Conservation (phyloP, 2,113 vertebrate genomes). For the Ahaetulla prasina region DNA sequence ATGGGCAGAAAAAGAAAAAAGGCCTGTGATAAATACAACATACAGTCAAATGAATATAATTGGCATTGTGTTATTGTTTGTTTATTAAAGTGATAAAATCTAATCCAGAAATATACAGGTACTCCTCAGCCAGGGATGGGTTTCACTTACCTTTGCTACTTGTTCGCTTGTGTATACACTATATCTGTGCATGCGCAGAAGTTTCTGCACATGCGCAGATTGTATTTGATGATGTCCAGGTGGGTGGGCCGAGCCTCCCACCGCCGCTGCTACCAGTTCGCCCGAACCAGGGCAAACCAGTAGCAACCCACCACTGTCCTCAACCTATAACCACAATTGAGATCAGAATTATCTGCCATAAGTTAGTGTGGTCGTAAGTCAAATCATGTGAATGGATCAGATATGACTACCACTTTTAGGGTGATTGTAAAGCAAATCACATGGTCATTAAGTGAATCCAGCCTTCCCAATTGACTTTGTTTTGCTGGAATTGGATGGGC, state of each 20-base stretch:
- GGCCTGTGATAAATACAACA: not conserved
- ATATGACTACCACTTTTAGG: not conserved
- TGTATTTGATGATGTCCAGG: too few relatives aligned
- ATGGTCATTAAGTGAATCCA: not conserved
- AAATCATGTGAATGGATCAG: not conserved
- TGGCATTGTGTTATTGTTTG: not conserved
- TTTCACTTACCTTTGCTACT: too few relatives aligned
- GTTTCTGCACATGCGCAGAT: too few relatives aligned
- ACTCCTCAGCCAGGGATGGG: too few relatives aligned
- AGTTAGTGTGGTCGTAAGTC: not conserved
- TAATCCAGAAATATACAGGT: not conserved
- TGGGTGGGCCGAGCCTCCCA: too few relatives aligned
- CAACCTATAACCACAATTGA: not conserved
- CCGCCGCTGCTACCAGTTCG: too few relatives aligned
- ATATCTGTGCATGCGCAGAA: too few relatives aligned
- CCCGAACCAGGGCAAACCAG: too few relatives aligned
- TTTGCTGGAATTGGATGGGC: not conserved
- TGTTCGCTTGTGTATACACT: too few relatives aligned
- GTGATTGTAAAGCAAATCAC: not conserved
- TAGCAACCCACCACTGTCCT: too few relatives aligned
- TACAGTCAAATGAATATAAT: not conserved
- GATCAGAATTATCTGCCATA: not conserved
- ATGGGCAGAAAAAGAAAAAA: not conserved
- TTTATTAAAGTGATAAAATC: not conserved
- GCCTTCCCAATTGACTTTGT: not conserved